Percentiles rank a stretch among this genome's conserved stretches.
These are phyloP conservation scores for Colaptes auratus DNA, from an alignment of 2,113 vertebrate species.

Conservation along the genomic window DNA sequence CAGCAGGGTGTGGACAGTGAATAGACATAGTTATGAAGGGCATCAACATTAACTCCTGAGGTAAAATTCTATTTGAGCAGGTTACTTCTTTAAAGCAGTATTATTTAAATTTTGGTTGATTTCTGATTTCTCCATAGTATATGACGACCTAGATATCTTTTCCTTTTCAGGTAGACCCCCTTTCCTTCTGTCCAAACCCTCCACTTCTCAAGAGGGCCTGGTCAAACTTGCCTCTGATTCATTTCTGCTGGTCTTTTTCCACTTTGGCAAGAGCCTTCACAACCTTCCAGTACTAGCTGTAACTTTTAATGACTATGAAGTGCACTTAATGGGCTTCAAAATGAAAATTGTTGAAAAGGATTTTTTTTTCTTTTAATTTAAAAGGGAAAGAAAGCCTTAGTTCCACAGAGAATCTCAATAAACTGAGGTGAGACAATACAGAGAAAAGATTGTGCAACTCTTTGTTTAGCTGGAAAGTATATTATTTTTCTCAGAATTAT, in stretches of 20 bases:
- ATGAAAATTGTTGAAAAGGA: neutral
- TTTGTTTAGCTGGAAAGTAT: neutral
- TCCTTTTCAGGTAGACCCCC: neutral
- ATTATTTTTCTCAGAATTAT: neutral
- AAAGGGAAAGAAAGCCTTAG: neutral
- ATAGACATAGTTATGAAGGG: neutral
- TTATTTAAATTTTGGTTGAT: neutral
- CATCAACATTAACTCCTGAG: rapidly evolving
- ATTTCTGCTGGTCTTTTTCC: neutral
- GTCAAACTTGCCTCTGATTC: neutral
- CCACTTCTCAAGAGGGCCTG: neutral
- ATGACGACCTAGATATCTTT: neutral
- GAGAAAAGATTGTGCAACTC: neutral
- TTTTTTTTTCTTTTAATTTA: slow-evolving; percentile 2
- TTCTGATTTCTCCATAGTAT: neutral
- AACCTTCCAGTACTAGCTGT: neutral
- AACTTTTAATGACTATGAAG: slow-evolving; percentile 1
- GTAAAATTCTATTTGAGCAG: neutral
- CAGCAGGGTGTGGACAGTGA: rapidly evolving
- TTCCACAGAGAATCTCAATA: neutral
- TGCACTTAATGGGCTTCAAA: neutral
- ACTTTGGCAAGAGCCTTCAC: neutral
- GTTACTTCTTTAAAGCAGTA: neutral
- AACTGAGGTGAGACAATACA: neutral
- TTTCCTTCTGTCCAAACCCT: neutral